Conservation (phyloP, 1,140 invertebrate genomes). For the Aphaenogaster floridana region DNA sequence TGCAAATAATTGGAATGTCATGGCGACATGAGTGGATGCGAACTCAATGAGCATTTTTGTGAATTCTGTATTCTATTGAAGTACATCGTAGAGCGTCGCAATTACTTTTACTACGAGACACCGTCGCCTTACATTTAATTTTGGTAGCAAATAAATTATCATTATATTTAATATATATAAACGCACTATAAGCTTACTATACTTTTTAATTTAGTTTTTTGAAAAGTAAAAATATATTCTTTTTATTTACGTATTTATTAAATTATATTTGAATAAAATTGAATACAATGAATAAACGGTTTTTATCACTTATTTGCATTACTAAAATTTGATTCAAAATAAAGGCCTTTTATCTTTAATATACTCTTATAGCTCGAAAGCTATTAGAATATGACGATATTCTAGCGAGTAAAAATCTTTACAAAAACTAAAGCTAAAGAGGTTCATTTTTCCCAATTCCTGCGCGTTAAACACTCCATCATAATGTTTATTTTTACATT, state of each 20-base stretch:
- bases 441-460: neutral
- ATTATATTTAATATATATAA: neutral
- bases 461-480: neutral
- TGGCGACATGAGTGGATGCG: neutral
- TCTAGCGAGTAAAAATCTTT: neutral
- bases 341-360: neutral
- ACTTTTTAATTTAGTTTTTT: neutral
- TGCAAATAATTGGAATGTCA: constrained; percentile 47
- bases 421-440: neutral
- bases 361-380: neutral
- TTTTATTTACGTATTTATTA: neutral
- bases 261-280: neutral
- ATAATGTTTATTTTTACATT: neutral
- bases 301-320: neutral
- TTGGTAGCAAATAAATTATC: neutral
- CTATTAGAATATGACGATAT: neutral
- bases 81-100: neutral
- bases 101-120: constrained; percentile 19
- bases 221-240: neutral
- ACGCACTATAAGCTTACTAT: neutral
- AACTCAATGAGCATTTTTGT: constrained; percentile 8
- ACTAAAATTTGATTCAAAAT: neutral
- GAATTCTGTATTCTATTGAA: constrained; percentile 24
- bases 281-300: neutral
- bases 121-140: no score